Percentiles rank a stretch among this genome's conserved stretches.
These are phyloP conservation scores for Trichoplusia ni DNA, from an alignment of 1,140 invertebrate species.

Conservation along the genomic window DNA sequence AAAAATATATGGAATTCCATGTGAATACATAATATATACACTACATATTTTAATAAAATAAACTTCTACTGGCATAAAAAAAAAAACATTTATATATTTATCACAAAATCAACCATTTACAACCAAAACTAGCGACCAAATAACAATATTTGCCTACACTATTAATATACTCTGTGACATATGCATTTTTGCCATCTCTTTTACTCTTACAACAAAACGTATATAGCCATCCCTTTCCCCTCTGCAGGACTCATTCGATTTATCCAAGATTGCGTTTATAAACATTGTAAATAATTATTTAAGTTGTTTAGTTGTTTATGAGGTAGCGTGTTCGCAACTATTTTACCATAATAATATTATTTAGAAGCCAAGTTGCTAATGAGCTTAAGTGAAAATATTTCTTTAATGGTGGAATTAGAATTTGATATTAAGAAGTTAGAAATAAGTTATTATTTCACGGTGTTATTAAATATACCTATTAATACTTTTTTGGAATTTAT, in stretches of 20 bases:
- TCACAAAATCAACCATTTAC: neutral
- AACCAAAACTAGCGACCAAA: constrained; percentile 5
- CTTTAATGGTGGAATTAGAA: constrained; percentile 3
- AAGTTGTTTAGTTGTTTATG: constrained; percentile 29
- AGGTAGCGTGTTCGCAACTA: constrained; percentile 32
- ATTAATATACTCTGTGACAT: constrained; percentile 28
- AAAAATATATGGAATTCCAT: too few relatives aligned
- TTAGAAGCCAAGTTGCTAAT: constrained; percentile 26
- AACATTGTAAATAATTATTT: constrained; percentile 23
- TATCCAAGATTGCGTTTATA: constrained; percentile 25
- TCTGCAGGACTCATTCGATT: constrained; percentile 48
- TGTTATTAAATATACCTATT: too few relatives aligned
- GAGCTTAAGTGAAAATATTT: constrained; percentile 22
- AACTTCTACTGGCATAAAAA: too few relatives aligned
- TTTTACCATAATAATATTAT: constrained; percentile 30
- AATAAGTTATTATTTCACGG: constrained; percentile 6
- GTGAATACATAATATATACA: too few relatives aligned
- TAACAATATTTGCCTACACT: constrained; percentile 23
- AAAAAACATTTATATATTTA: too few relatives aligned
- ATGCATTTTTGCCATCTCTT: constrained; percentile 20
- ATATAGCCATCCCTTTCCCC: constrained; percentile 14
- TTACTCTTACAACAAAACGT: neutral
- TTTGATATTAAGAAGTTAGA: constrained; percentile 3
- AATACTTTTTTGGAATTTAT: too few relatives aligned
- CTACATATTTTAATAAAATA: too few relatives aligned